Percentiles rank a stretch among this genome's conserved stretches.
Conservation (phyloP, 1,140 invertebrate genomes). For the Nixonia krombeini region DNA sequence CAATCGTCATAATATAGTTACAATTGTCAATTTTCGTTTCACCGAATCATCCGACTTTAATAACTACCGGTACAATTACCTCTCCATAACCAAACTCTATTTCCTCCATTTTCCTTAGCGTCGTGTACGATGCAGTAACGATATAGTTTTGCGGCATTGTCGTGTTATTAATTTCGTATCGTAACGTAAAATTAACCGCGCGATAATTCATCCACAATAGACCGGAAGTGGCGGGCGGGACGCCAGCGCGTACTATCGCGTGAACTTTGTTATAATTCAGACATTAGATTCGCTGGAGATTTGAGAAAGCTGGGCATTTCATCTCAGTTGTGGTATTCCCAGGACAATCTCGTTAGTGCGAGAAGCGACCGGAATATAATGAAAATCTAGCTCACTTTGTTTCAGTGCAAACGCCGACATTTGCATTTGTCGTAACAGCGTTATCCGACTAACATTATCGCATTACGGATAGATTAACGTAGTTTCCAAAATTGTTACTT, state of each 20-base stretch:
- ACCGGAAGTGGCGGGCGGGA: conserved; percentile 9
- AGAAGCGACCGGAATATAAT: too few species aligned
- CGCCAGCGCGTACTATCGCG: neutral
- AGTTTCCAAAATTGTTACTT: too few species aligned
- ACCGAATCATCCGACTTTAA: neutral
- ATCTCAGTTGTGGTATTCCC: conserved; percentile 11
- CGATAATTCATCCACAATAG: conserved; percentile 8
- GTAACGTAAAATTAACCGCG: conserved; percentile 7
- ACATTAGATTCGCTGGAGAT: conserved; percentile 20
- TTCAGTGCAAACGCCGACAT: neutral
- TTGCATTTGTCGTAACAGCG: too few species aligned
- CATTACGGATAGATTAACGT: too few species aligned
- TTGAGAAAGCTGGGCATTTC: conserved; percentile 27
- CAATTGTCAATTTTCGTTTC: too few species aligned
- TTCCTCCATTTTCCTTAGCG: neutral
- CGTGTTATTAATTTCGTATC: conserved; percentile 9
- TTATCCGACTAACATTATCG: too few species aligned
- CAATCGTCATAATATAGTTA: too few species aligned
- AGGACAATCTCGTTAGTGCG: conserved; percentile 13
- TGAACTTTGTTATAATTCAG: conserved; percentile 8
- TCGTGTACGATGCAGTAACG: too few species aligned
- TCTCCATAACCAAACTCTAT: too few species aligned
- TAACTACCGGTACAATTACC: too few species aligned
- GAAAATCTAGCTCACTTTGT: neutral
- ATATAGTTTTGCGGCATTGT: neutral